Base-by-base conservation (phyloP, 2,888 invertebrate species). In the Heliconius cydno region DNA sequence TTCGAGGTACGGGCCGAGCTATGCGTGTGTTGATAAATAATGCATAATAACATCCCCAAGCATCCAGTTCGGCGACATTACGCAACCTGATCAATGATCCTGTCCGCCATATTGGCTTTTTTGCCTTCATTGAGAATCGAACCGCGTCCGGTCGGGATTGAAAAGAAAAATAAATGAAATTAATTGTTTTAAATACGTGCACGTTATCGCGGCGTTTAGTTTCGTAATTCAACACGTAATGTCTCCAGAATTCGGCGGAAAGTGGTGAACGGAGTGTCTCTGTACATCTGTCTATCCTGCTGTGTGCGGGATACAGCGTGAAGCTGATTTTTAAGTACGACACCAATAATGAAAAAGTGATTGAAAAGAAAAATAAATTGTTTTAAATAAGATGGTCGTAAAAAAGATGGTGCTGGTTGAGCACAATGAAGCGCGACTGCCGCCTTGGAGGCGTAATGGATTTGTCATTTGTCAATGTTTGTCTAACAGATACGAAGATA, bases 71-170 rank as follows among this genome's bases (percentile, higher is more conserved):
- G 90, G 92, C 91, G 89, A 89, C 93, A 93, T 94, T 92, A 92
- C 91, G 92, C 92, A 93, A 94, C 94, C 91, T 92, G 92, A 92
- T 92, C 94, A 94, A 92, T 93, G 93, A 91, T 93, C 91, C 91
- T 87, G 90, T 86, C 87, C 80, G 88, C 89, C 90, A 88, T 89
- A 84, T 89, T 91, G 85, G 85, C 80, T 90, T 91, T 92, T 91
- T 84, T 79, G 73, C 74, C 57, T 77, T 81, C 88, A 91, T 88
- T 88, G 86, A 87, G 91, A 93, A 92, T 92, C 91, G 41, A 93
- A 93, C 93, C 92, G 90, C 87, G 89, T 91, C 90, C 90, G 88
- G 90, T 87, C 85, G 85, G 85, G 85, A 86, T 86, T 88, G 86
- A 88, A 88, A 90, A 88, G 90, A 90, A 90, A 85, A 87, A 88